These are phyloP conservation scores for Pentamera pediparva DNA, from an alignment of 53 echinoderm and acorn worm species.

Conservation along the genomic window DNA sequence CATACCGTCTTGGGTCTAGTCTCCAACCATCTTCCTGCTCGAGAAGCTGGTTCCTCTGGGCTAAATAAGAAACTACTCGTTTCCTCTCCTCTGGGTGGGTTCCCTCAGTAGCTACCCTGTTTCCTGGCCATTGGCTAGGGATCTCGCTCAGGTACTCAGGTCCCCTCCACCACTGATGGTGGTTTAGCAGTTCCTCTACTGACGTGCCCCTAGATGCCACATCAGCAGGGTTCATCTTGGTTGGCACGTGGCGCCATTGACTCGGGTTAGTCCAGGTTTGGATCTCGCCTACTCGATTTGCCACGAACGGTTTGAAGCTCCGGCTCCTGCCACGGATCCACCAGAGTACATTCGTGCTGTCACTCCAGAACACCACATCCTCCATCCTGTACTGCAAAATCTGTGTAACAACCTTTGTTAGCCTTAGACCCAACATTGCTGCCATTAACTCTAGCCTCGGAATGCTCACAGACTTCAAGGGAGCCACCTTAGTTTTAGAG, in stretches of 20 bases:
- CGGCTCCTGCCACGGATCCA: conserved; percentile 40
- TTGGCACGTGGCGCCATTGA: conserved; percentile 48
- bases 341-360: conserved; percentile 52
- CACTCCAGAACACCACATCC: conserved; percentile 47
- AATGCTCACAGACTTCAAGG: conserved; percentile 21
- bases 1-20: conserved; percentile 18
- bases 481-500: conserved; percentile 29
- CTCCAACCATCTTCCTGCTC: not conserved
- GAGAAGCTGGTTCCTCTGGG: not conserved
- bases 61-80: not conserved
- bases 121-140: not conserved
- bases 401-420: not conserved
- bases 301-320: conserved; percentile 61
- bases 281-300: conserved; percentile 52
- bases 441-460: conserved; percentile 27
- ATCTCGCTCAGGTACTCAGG: conserved; percentile 14
- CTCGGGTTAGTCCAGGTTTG: conserved; percentile 15
- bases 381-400: not conserved
- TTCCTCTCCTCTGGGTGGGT: not conserved
- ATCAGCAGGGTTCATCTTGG: conserved; percentile 53
- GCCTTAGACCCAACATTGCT: conserved; percentile 14
- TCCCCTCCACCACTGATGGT: conserved; percentile 25
- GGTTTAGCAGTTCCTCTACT: not conserved
- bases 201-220: conserved; percentile 38
- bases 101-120: not conserved